phyloP scores from a whole-genome alignment of 2,797 vertebrate genomes.

The Sebastes kiyomatsui region DNA sequence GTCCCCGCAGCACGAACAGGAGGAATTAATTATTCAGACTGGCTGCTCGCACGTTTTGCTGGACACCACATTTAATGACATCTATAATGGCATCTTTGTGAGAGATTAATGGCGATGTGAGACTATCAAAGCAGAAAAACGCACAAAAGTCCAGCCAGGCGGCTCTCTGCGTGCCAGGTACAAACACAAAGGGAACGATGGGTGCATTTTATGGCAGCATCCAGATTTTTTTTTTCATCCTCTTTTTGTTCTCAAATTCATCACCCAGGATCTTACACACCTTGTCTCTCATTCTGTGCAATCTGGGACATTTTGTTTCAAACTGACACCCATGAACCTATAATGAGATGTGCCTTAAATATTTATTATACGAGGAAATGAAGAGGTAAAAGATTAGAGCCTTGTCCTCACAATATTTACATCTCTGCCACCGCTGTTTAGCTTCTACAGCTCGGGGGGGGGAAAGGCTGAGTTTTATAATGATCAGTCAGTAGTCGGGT shows the following conservation, averaged over 20 bases:
- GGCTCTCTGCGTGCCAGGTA: constrained; percentile 35
- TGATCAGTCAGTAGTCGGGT: constrained; percentile 31
- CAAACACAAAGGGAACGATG: constrained; percentile 31
- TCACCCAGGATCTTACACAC: neutral
- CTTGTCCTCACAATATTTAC: constrained; percentile 60
- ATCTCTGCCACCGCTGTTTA: constrained; percentile 46
- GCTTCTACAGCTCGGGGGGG: constrained; percentile 9
- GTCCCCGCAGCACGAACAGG: constrained; percentile 48
- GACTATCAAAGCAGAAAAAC: constrained; percentile 60
- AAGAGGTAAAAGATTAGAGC: constrained; percentile 51
- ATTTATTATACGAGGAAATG: constrained; percentile 58
- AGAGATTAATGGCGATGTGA: constrained; percentile 66
- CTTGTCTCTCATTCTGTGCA: neutral
- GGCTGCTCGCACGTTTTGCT: constrained; percentile 54
- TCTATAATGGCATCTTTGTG: constrained; percentile 67
- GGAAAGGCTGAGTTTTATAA: constrained; percentile 32
- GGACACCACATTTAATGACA: constrained; percentile 66
- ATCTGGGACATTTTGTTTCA: constrained; percentile 15
- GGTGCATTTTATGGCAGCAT: neutral
- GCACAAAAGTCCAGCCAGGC: constrained; percentile 51
- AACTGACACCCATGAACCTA: neutral
- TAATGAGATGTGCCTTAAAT: constrained; percentile 53
- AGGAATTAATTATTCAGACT: constrained; percentile 74
- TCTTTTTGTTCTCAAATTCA: neutral
- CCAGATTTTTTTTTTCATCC: neutral